Evolutionary conservation across 2,797 vertebrate species (phyloP).

Genomic region (Iguana delicatissima): DNA sequence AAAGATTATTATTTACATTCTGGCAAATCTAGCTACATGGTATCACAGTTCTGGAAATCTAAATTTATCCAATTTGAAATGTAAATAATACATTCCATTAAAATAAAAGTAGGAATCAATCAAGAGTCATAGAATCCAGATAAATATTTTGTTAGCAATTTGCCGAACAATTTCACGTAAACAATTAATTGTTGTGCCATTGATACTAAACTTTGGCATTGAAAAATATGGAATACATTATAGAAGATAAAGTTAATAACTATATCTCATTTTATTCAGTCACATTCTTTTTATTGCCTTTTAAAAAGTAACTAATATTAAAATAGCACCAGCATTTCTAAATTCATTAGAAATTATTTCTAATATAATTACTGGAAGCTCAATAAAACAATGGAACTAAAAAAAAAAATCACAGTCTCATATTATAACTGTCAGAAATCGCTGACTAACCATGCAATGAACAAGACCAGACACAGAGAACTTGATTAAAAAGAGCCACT

Average conservation of each 20-base stretch:
- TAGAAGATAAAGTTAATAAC: neutral
- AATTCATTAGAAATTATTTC: no score
- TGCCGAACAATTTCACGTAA: neutral
- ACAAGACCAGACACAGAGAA: no score
- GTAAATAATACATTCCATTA: neutral
- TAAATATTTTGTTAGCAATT: neutral
- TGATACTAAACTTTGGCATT: neutral
- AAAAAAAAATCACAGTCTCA: no score
- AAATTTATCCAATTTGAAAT: neutral
- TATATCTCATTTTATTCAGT: neutral
- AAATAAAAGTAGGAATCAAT: neutral
- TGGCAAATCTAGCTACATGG: neutral
- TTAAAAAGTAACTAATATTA: slow-evolving; percentile 15
- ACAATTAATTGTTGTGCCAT: neutral
- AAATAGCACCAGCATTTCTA: slow-evolving; percentile 3
- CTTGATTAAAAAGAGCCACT: no score
- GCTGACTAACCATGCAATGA: no score
- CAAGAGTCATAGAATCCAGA: neutral
- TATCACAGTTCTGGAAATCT: neutral
- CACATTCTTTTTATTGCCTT: neutral
- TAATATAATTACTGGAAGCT: no score
- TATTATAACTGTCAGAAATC: no score
- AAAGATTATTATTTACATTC: neutral
- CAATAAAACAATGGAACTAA: no score
- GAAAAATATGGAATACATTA: neutral